Conservation (phyloP, 2,113 vertebrate genomes). For the Anolis carolinensis region DNA sequence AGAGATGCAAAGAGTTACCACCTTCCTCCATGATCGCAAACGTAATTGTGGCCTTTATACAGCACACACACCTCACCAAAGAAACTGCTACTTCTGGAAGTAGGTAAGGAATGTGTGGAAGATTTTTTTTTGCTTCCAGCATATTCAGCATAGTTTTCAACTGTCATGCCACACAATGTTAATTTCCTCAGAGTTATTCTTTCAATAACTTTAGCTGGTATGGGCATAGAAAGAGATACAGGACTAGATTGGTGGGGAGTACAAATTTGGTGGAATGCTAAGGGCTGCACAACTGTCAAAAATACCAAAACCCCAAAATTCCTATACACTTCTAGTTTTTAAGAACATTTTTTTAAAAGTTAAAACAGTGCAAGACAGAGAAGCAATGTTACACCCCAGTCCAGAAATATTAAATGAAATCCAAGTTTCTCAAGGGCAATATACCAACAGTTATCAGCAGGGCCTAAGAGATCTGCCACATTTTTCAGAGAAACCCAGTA, state of each 20-base stretch:
- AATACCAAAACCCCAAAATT: no score
- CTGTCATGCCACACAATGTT: neutral
- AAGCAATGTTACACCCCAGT: no score
- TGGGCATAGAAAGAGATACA: neutral
- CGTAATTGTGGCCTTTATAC: neutral
- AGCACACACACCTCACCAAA: neutral
- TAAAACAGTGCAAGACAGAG: no score
- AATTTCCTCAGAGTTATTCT: neutral
- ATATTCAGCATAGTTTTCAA: neutral
- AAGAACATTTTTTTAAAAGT: no score
- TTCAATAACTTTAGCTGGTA: neutral
- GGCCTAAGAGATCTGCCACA: no score
- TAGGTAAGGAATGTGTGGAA: neutral
- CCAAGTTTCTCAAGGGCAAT: no score
- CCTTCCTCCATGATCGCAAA: neutral
- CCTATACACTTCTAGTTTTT: no score
- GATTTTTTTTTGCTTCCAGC: neutral
- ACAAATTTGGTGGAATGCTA: no score
- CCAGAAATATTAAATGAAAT: no score
- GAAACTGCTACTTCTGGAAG: neutral
- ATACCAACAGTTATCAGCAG: no score
- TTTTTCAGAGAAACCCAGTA: no score
- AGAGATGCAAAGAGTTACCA: neutral
- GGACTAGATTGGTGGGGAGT: neutral
- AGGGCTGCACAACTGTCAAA: no score